Percentiles rank a stretch among this genome's conserved stretches.
These are phyloP conservation scores for Grantiella picta DNA, from an alignment of 2,113 vertebrate species.

Conservation along the genomic window DNA sequence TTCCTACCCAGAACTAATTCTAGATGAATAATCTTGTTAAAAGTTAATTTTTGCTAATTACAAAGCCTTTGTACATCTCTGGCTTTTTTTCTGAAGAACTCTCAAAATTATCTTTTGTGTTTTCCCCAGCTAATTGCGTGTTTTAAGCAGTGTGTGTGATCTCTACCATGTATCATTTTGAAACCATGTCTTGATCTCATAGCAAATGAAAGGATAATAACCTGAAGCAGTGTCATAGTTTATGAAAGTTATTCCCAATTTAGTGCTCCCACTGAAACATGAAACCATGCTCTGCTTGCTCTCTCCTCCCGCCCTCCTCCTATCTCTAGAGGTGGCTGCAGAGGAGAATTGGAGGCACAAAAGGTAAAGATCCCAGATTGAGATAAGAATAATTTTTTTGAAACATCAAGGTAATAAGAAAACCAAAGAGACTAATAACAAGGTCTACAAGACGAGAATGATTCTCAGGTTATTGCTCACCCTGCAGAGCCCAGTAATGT, in stretches of 20 bases:
- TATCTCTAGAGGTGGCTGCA: neutral
- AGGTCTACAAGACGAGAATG: neutral
- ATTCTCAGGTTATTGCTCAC: neutral
- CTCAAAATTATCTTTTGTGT: neutral
- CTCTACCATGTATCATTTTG: neutral
- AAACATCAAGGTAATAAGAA: neutral
- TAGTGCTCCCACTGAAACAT: neutral
- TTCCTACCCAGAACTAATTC: neutral
- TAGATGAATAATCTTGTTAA: neutral
- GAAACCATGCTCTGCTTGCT: accelerated
- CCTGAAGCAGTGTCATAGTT: neutral
- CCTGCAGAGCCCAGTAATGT: too few species aligned
- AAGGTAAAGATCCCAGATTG: neutral
- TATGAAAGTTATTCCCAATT: neutral
- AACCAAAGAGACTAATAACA: neutral
- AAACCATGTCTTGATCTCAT: neutral
- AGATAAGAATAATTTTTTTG: too few species aligned
- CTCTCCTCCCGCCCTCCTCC: too few species aligned
- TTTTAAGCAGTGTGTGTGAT: neutral
- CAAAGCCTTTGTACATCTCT: neutral
- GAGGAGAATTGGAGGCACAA: neutral
- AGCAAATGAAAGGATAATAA: neutral
- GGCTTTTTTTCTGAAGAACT: neutral
- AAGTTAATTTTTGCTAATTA: neutral
- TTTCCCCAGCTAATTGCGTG: neutral